These are phyloP conservation scores for Phaedon cochleariae DNA, from an alignment of 2,888 invertebrate species.

Conservation along the genomic window DNA sequence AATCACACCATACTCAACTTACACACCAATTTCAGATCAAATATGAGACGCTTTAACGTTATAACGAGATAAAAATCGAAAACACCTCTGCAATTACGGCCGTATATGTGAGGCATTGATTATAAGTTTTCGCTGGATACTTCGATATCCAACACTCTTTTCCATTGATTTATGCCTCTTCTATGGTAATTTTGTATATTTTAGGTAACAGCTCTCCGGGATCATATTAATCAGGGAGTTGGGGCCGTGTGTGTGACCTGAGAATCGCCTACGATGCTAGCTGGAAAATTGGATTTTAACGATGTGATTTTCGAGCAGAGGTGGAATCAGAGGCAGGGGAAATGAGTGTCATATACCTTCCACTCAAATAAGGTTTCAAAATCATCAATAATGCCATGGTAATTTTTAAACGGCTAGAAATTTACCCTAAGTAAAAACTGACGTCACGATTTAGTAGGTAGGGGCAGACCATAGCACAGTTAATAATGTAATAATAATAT, in stretches of 20 bases:
- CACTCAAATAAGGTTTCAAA: too few relatives aligned
- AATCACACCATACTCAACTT: slow-evolving; percentile 35
- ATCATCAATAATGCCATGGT: too few relatives aligned
- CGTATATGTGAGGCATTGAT: slow-evolving; percentile 55
- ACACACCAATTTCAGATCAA: slow-evolving; percentile 33
- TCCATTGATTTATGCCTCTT: slow-evolving; percentile 50
- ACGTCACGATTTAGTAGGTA: too few relatives aligned
- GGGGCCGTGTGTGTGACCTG: slow-evolving; percentile 22
- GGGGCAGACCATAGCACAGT: too few relatives aligned
- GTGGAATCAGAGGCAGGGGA: background rate
- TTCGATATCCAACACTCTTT: slow-evolving; percentile 44
- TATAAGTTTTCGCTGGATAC: slow-evolving; percentile 48
- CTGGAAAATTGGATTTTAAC: slow-evolving; percentile 37
- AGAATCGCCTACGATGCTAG: slow-evolving; percentile 27
- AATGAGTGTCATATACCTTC: too few relatives aligned
- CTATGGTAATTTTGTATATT: slow-evolving; percentile 55
- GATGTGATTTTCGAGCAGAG: slow-evolving; percentile 11
- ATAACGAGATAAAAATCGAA: slow-evolving; percentile 16
- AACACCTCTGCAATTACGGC: slow-evolving; percentile 26
- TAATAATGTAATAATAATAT: too few relatives aligned
- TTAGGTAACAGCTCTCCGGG: slow-evolving; percentile 45
- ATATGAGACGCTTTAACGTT: slow-evolving; percentile 24
- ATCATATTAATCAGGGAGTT: slow-evolving; percentile 43
- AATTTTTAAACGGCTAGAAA: too few relatives aligned
- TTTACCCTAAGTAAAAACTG: too few relatives aligned